Base-by-base conservation (phyloP, 2,888 invertebrate genomes). In the Agriopis aurantiaria region DNA sequence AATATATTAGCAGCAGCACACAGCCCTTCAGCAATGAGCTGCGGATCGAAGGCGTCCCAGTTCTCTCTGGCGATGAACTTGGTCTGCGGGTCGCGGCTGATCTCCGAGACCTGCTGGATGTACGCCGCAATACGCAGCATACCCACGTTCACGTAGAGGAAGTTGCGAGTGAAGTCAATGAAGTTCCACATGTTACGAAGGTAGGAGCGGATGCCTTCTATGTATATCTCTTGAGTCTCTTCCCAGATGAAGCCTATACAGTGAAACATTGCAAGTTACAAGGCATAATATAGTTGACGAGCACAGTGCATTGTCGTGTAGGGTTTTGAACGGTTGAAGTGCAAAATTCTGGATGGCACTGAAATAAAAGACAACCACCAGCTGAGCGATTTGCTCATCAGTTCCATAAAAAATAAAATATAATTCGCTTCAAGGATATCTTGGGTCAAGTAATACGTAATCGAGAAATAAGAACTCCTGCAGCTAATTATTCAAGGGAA, bases 1-100 rank as follows among this genome's bases (percentile, higher is more conserved):
- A 98, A 98, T 72, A 99, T 97, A 92, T 99, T 99, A 63, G 99
- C 99, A 0, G 98, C 98, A 10, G 99, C 98, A 90, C 99, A 99
- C 62, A 99, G 93, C 46, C 98, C 98, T 85, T 98, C 98, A 8
- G 98, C 97, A 45, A 99, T 97, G 8, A 99, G 94, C 85, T 99
- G 98, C 0, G 98, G 98, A 90, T 99, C 99, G 85, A 97, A 99
- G 8, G 97, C 97, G 76, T 98, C 96, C 99, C 99, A 99, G 64
- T 97, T 94, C 80, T 98, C 98, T 41, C 99, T 95, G 0, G 97
- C 96, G 43, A 97, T 96, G 81, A 95, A 97, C 33, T 97, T 97
- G 41, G 96, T 97, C 43, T 95, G 90, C 0, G 97, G 96, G 82
- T 98, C 96, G 2, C 86, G 84, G 5, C 89, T 82, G 64, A 98